Percentiles rank a stretch among this genome's conserved stretches.
These are phyloP conservation scores for Cataglyphis rosenhaueri DNA, from an alignment of 2,888 invertebrate species.

Conservation along the genomic window DNA sequence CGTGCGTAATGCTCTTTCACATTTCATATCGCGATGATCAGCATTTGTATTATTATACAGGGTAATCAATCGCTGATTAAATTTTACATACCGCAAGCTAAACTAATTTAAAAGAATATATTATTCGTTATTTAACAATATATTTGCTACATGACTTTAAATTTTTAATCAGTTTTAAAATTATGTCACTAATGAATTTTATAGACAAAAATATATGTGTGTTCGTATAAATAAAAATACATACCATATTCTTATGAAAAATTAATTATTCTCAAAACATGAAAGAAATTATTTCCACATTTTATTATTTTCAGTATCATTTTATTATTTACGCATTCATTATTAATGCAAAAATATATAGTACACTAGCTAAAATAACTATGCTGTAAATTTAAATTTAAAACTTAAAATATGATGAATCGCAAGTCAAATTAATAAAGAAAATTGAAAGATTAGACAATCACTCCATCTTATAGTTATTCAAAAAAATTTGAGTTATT, in stretches of 20 bases:
- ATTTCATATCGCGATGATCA: constrained; percentile 38
- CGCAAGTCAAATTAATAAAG: neutral
- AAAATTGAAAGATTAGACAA: constrained; percentile 8
- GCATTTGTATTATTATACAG: constrained; percentile 19
- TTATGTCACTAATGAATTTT: neutral
- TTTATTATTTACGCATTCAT: neutral
- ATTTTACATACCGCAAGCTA: constrained; percentile 23
- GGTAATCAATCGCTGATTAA: constrained; percentile 40
- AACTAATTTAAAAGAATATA: constrained; percentile 40
- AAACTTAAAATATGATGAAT: constrained; percentile 11
- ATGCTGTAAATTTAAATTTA: neutral
- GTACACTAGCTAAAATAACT: neutral
- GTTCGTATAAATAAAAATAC: neutral
- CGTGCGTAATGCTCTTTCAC: constrained; percentile 48
- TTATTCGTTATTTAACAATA: constrained; percentile 17
- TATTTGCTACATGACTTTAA: neutral
- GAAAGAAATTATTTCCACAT: neutral
- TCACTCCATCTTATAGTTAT: neutral
- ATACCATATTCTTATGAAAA: neutral
- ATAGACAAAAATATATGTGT: neutral
- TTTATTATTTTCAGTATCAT: neutral
- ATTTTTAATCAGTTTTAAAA: constrained; percentile 3
- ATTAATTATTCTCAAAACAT: neutral
- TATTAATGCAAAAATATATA: neutral
- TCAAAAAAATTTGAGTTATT: neutral